A percentile compares a stretch with the other conserved stretches of the same genome.
Evolutionary conservation across 2,888 invertebrate species (phyloP).

Genomic region (Trichacis sp.): DNA sequence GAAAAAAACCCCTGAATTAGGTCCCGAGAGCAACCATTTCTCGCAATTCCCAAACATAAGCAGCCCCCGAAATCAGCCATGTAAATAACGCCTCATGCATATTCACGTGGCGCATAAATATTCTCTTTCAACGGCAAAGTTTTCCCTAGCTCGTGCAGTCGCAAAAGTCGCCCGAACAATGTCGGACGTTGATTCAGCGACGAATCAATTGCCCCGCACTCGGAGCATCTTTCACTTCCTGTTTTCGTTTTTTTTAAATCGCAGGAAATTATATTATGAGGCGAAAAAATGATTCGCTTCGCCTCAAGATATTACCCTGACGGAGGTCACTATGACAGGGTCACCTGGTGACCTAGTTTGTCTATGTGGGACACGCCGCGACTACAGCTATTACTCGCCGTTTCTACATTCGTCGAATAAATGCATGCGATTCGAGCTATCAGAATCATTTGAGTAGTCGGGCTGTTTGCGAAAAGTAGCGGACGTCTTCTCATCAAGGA

Average conservation of each 20-base stretch:
- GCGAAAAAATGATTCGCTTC: slow-evolving; percentile 26
- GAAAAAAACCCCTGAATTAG: no score
- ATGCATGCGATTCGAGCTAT: slow-evolving; percentile 38
- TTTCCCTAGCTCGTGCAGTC: background rate
- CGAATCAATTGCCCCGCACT: background rate
- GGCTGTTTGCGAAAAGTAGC: slow-evolving; percentile 7
- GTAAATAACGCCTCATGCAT: background rate
- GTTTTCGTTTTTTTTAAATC: no score
- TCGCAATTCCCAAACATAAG: background rate
- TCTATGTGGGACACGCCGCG: slow-evolving; percentile 41
- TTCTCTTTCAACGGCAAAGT: background rate
- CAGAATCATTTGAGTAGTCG: slow-evolving; percentile 37
- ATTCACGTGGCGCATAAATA: background rate
- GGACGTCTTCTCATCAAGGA: slow-evolving; percentile 9
- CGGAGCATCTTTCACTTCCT: background rate
- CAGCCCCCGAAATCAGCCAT: no score
- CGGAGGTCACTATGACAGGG: slow-evolving; percentile 56
- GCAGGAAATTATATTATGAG: background rate
- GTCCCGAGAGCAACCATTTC: no score
- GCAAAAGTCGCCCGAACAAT: background rate
- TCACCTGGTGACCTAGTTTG: slow-evolving; percentile 63
- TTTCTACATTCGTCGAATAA: slow-evolving; percentile 40
- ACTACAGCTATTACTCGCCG: slow-evolving; percentile 38
- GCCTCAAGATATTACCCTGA: slow-evolving; percentile 42
- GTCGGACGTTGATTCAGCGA: background rate